Evolutionary conservation across 2,888 invertebrate species (phyloP), one percentile per base, ranked within the genome.

Genomic region (Epicampocera succincta): DNA sequence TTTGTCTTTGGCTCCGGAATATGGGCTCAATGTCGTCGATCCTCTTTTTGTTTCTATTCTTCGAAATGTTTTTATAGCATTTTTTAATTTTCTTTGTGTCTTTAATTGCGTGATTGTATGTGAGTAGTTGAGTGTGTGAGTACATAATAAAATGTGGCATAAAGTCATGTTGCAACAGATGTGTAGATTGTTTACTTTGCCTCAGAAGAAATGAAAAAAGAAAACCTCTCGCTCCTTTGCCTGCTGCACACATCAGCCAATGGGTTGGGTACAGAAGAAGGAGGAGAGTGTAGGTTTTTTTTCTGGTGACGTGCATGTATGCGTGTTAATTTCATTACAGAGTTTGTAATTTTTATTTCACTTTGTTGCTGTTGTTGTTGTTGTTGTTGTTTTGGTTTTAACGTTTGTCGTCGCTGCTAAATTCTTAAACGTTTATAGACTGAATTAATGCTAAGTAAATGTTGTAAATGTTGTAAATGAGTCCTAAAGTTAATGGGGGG

Each of bases 131-230:
- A n/a, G 46, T 40, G 44, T 60, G 3, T 68, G 40, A 11, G 48
- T 58, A 54, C 29, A 44, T 33, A 50, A 68, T 58, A 38, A 76
- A 76, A 69, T 80, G 74, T 87, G 87, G 87, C 87, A 87, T 84
- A 86, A 86, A 87, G 87, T 85, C 89, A 88, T 88, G 89, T 88
- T 86, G 84, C 85, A 87, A 85, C 88, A 89, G 89, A 87, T 88
- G 89, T 87, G 78, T 56, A 60, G 65, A 82, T 78, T 82, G 78
- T 82, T 78, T 78, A 75, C 78, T 78, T 75, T 69, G 69, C n/a
- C 33, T 9, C 33, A 60, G 33, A 77, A 72, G 75, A 78, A 71
- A 33, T 6, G 8, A 42, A 29, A 38, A 58, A 38, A 4, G 11
- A 9, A 25, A 29, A 25, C 38, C 11, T 17, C 38, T 29, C 66